Evolutionary conservation across 37 sponge, comb jelly and placozoan species (phyloP).

Genomic region (Spongilla lacustris): DNA sequence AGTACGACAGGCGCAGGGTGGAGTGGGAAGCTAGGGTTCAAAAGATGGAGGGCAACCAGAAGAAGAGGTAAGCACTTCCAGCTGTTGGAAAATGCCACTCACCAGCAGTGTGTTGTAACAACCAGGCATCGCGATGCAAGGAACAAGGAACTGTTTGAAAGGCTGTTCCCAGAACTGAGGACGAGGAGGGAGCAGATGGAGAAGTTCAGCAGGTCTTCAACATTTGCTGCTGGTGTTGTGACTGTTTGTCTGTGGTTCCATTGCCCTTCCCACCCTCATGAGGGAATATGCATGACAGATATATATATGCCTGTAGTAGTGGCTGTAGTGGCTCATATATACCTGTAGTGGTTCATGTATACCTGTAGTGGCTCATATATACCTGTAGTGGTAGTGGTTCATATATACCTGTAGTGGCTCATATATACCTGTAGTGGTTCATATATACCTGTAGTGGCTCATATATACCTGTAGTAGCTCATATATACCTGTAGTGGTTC

Average conservation of each 20-base stretch:
- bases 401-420: too few species aligned
- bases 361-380: too few species aligned
- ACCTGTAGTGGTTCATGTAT: background rate
- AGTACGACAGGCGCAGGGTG: conserved; percentile 50
- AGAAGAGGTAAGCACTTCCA: conserved; percentile 52
- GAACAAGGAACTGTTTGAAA: conserved; percentile 82
- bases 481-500: too few species aligned
- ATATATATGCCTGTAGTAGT: too few species aligned
- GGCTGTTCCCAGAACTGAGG: conserved; percentile 77
- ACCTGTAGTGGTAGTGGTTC: too few species aligned
- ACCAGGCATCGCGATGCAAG: conserved; percentile 57
- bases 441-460: too few species aligned
- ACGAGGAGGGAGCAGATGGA: conserved; percentile 65
- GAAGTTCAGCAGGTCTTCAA: conserved; percentile 52
- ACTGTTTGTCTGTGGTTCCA: background rate
- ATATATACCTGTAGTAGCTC: too few species aligned
- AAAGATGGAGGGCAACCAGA: conserved; percentile 26
- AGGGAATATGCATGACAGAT: too few species aligned
- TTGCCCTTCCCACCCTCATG: too few species aligned
- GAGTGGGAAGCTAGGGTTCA: conserved; percentile 80
- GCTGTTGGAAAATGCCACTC: background rate
- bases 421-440: too few species aligned
- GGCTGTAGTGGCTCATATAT: background rate
- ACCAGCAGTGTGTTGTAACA: background rate
- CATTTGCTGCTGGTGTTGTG: background rate